phyloP scores from a whole-genome alignment of 2,888 invertebrate species.

The Oxycera nigricornis region DNA sequence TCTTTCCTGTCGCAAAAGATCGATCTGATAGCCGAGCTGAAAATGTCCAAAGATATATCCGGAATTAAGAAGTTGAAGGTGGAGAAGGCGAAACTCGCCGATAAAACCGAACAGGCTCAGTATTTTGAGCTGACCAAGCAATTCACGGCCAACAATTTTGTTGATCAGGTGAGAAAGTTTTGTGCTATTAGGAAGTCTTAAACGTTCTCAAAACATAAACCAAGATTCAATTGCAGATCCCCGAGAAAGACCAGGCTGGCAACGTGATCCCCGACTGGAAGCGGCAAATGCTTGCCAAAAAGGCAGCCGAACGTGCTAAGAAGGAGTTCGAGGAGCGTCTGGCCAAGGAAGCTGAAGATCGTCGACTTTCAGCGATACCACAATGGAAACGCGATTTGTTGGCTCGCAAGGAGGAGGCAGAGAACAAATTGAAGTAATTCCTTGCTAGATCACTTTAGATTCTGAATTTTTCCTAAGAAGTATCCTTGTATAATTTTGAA shows the following conservation, averaged over 20 bases:
- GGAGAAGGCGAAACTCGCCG: constrained; percentile 85
- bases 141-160: constrained; percentile 85
- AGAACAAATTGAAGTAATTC: constrained; percentile 75
- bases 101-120: constrained; percentile 81
- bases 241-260: constrained; percentile 86
- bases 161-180: constrained; percentile 78
- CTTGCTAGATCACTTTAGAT: not conserved
- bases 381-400: constrained; percentile 93
- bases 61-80: constrained; percentile 94
- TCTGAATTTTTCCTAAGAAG: not conserved
- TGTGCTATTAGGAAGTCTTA: constrained; percentile 22
- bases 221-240: constrained; percentile 69
- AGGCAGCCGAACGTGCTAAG: constrained; percentile 91
- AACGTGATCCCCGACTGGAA: constrained; percentile 94
- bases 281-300: constrained; percentile 91
- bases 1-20: constrained; percentile 79
- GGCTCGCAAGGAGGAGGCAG: constrained; percentile 80
- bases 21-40: constrained; percentile 89
- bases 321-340: constrained; percentile 89
- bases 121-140: constrained; percentile 85
- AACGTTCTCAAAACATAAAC: constrained; percentile 27
- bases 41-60: constrained; percentile 89
- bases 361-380: constrained; percentile 85
- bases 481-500: too few species aligned
- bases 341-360: constrained; percentile 82